These are phyloP conservation scores for Vulpes vulpes DNA, from an alignment of 2,113 vertebrate genomes.

Conservation along the genomic window DNA sequence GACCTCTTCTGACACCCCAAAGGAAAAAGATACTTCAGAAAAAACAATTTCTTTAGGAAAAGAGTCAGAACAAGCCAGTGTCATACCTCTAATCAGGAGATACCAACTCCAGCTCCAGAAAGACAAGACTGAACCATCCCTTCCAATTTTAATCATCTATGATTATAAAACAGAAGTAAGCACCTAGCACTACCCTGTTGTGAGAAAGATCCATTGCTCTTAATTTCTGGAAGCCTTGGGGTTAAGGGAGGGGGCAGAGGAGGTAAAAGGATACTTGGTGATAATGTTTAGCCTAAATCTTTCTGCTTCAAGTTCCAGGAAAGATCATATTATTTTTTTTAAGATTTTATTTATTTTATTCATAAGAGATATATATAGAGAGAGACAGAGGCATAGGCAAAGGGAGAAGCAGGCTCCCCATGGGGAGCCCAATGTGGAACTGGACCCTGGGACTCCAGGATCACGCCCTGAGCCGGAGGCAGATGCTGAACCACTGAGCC, in stretches of 20 bases:
- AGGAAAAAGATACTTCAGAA: slow-evolving; percentile 28
- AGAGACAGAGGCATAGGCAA: no score
- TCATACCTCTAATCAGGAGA: not conserved
- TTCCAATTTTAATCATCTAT: slow-evolving; percentile 9
- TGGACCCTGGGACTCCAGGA: no score
- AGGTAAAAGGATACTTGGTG: not conserved
- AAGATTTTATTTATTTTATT: no score
- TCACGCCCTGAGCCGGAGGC: no score
- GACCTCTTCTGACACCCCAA: not conserved
- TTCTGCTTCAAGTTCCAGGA: not conserved
- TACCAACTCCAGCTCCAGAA: not conserved
- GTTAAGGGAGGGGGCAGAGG: no score
- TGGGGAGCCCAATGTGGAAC: no score
- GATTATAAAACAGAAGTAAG: not conserved
- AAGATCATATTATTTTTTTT: not conserved
- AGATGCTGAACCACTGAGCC: no score
- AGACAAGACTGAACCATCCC: not conserved
- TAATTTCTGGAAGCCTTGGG: not conserved
- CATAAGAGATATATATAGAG: no score
- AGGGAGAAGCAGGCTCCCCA: no score
- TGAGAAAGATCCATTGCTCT: not conserved
- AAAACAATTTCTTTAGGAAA: slow-evolving; percentile 5
- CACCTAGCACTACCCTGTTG: not conserved
- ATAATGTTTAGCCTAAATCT: not conserved
- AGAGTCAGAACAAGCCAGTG: not conserved